These are phyloP conservation scores for Oncorhynchus mykiss DNA, from an alignment of 2,113 vertebrate genomes.

Conservation along the genomic window DNA sequence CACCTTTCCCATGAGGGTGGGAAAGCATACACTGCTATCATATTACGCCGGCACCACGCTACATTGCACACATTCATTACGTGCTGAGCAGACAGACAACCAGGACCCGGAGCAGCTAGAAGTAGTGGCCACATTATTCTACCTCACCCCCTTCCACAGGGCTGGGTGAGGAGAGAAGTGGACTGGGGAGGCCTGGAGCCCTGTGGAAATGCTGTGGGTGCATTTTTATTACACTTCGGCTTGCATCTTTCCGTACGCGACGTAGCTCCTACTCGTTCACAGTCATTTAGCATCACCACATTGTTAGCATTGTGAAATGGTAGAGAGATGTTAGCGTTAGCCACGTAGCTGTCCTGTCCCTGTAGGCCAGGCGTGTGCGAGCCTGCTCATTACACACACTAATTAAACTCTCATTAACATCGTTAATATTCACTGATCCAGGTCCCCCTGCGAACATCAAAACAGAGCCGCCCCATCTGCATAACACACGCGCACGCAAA, in stretches of 20 bases:
- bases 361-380: constrained; percentile 33
- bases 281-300: constrained; percentile 25
- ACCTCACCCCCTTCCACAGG: constrained; percentile 69
- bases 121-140: constrained; percentile 70
- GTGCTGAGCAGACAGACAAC: constrained; percentile 72
- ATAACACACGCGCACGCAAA: constrained; percentile 44
- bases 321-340: constrained; percentile 2
- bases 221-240: background rate
- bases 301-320: constrained; percentile 17
- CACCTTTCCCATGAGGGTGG: constrained; percentile 58
- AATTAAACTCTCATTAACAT: constrained; percentile 75
- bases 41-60: constrained; percentile 71
- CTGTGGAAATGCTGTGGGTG: background rate
- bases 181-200: background rate
- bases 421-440: constrained; percentile 76
- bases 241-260: too few species aligned
- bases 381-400: constrained; percentile 66
- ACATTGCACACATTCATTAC: constrained; percentile 78
- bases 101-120: constrained; percentile 68
- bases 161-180: constrained; percentile 43
- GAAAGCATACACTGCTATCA: constrained; percentile 71
- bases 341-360: constrained; percentile 50
- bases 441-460: constrained; percentile 67
- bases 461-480: constrained; percentile 38
- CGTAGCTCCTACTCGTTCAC: constrained; percentile 28